Base-by-base conservation (phyloP, 1,140 invertebrate species). In the Mactra quadrangularis region DNA sequence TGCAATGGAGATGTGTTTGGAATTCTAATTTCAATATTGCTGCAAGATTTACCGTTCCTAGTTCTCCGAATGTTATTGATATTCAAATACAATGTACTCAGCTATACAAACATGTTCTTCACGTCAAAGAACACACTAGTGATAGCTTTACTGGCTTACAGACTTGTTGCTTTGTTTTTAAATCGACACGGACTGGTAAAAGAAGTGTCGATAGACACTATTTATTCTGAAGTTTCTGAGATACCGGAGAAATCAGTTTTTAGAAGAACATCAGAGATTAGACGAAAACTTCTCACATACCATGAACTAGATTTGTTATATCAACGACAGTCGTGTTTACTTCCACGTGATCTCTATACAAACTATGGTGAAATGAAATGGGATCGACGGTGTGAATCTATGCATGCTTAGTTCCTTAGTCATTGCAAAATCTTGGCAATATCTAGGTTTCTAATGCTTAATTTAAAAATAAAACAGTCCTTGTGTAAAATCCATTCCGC, bases 61-160 rank as follows among this genome's bases (percentile, higher is more conserved):
- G 83, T 88, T 17, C 79, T 91, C 0, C 75, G 90, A 11, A 66
- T 97, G 7, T 94, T 97, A 22, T 95, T 97, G 25, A 98, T 98
- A 31, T 94, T 96, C 0, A 95, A 97, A 86, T 97, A 97, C 90
- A 94, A 95, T 77, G 97, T 98, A 27, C 96, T 97, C 62, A 97
- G 96, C 87, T 97, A 98, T 89, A 97, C 97, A 95, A 98, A 97
- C 87, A 92, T 98, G 52, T 98, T 98, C 92, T 98, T 98, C 92
- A 97, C 97, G 83, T 97, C 96, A 90, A 96, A 97, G 89, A 97
- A 97, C 87, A 96, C 96, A 1, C 92, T 97, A 85, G 97, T 98
- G 3, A 97, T 97, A 82, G 89, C 97, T 0, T 92, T 98, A 0
- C 83, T 89, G 57, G 59, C 88, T 15, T 90, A 90, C 74, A 78